These are phyloP conservation scores for Danaus melanippus DNA, from an alignment of 1,140 invertebrate genomes.

Conservation along the genomic window DNA sequence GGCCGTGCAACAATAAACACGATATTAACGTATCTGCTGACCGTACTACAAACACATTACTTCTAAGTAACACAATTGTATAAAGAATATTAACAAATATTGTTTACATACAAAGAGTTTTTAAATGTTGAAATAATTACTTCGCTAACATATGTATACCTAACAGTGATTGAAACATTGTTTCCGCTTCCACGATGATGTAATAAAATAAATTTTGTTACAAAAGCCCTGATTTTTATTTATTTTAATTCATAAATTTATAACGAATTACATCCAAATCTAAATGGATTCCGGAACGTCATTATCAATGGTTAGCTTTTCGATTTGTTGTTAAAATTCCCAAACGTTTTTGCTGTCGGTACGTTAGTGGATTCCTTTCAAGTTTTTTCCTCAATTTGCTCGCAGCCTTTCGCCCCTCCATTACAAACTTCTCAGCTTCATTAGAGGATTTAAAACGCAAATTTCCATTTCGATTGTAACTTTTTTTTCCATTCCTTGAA, in stretches of 20 bases:
- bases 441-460: slow-evolving; percentile 73
- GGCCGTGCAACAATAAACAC: slow-evolving; percentile 80
- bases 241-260: slow-evolving; percentile 3
- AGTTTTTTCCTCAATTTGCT: slow-evolving; percentile 61
- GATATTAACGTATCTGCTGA: slow-evolving; percentile 1
- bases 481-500: slow-evolving; percentile 68
- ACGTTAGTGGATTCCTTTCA: slow-evolving; percentile 12
- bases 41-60: slow-evolving; percentile 6
- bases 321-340: too few relatives aligned
- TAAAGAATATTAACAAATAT: slow-evolving; percentile 3
- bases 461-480: slow-evolving; percentile 72
- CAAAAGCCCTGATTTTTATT: slow-evolving; percentile 22
- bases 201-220: slow-evolving; percentile 36
- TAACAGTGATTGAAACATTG: not conserved
- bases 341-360: not conserved
- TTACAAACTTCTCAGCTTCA: slow-evolving; percentile 70
- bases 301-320: too few relatives aligned
- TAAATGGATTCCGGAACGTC: too few relatives aligned
- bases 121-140: not conserved
- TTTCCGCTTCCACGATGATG: not conserved
- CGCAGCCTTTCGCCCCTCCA: slow-evolving; percentile 68
- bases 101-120: slow-evolving; percentile 1
- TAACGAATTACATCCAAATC: not conserved
- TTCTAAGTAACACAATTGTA: not conserved
- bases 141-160: slow-evolving; percentile 5